Percentiles rank a stretch among this genome's conserved stretches.
These are phyloP conservation scores for Drosophila miranda DNA, from an alignment of 1,140 invertebrate species.

Conservation along the genomic window DNA sequence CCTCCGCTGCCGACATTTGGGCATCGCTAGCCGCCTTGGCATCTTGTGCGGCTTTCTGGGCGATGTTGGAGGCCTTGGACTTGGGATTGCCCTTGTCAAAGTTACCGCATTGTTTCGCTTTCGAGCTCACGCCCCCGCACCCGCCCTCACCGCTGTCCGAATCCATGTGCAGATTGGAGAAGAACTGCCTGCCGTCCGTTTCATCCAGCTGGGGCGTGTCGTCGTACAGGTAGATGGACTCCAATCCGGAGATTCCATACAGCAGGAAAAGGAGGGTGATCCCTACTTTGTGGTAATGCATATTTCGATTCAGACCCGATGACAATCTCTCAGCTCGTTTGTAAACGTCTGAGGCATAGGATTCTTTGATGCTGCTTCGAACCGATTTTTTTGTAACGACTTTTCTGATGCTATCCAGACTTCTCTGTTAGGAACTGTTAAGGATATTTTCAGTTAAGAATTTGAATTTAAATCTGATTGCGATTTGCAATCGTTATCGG, in stretches of 20 bases:
- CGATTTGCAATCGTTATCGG: too few species aligned
- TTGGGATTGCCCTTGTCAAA: conserved; percentile 44
- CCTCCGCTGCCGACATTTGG: conserved; percentile 86
- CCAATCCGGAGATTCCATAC: conserved; percentile 18
- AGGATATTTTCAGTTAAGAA: too few species aligned
- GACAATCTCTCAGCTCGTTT: too few species aligned
- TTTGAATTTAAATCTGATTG: too few species aligned
- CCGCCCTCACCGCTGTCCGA: conserved; percentile 1
- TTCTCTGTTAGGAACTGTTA: too few species aligned
- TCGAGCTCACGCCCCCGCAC: background rate
- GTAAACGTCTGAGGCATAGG: background rate
- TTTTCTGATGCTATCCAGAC: too few species aligned
- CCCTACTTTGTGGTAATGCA: conserved; percentile 25
- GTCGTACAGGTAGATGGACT: conserved; percentile 20
- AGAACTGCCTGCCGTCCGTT: background rate
- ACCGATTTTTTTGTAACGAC: background rate
- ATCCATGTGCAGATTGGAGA: conserved; percentile 27
- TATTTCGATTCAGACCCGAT: conserved; percentile 13
- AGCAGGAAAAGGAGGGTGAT: conserved; percentile 22
- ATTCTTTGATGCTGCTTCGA: background rate
- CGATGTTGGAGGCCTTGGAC: conserved; percentile 84
- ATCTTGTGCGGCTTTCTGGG: conserved; percentile 86
- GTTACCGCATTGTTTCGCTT: background rate
- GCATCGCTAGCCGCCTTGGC: conserved; percentile 87
- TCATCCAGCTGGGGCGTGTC: background rate